Percentiles rank a stretch among this genome's conserved stretches.
Evolutionary conservation across 1,140 invertebrate species (phyloP).

Genomic region (Drosophila pallidifrons): DNA sequence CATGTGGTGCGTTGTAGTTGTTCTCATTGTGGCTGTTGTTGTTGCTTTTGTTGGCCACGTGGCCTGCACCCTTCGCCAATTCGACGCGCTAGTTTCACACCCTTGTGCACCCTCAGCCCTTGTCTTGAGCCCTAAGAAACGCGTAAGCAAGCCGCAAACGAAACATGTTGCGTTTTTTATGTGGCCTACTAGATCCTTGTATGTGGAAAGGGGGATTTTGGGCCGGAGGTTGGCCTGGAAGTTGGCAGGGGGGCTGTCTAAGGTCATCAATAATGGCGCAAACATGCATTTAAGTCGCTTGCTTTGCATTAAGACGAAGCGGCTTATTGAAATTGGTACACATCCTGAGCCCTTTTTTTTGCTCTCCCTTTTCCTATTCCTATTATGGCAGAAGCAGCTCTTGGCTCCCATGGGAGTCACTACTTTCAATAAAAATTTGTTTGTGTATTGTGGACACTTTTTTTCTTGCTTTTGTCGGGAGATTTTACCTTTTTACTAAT

Average conservation of each 20-base stretch:
- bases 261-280: slow-evolving; percentile 67
- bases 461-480: slow-evolving; percentile 10
- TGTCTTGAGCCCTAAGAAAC: slow-evolving; percentile 17
- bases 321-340: slow-evolving; percentile 66
- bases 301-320: slow-evolving; percentile 58
- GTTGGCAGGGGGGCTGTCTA: slow-evolving; percentile 19
- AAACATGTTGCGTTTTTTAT: slow-evolving; percentile 66
- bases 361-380: slow-evolving; percentile 13
- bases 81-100: slow-evolving; percentile 66
- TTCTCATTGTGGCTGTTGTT: not conserved
- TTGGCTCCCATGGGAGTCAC: slow-evolving; percentile 51
- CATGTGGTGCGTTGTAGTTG: slow-evolving; percentile 18
- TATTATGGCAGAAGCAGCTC: slow-evolving; percentile 10
- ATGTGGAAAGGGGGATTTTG: not conserved
- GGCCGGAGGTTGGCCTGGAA: not conserved
- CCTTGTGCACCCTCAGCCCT: slow-evolving; percentile 42
- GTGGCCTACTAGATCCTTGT: slow-evolving; percentile 32
- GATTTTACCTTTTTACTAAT: slow-evolving; percentile 46
- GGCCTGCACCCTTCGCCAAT: slow-evolving; percentile 60
- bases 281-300: slow-evolving; percentile 67
- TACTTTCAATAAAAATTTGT: slow-evolving; percentile 69
- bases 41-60: slow-evolving; percentile 47
- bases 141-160: slow-evolving; percentile 53
- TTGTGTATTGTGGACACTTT: slow-evolving; percentile 58
- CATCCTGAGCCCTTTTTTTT: slow-evolving; percentile 49